Evolutionary conservation across 2,113 vertebrate genomes (phyloP).

Genomic region (Atherinomorus stipes): DNA sequence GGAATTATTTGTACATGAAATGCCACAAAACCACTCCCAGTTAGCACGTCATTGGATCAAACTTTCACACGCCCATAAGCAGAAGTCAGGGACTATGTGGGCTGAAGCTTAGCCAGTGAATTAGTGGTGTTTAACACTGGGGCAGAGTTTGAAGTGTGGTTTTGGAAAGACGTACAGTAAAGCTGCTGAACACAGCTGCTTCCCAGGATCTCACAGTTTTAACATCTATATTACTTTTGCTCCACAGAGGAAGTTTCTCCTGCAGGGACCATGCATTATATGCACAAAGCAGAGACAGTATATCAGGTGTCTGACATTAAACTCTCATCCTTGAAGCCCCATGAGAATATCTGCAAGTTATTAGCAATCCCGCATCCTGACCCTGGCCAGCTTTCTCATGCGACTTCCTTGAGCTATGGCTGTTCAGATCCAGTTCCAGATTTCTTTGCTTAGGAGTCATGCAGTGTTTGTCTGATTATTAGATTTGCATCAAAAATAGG

Average conservation of each 20-base stretch:
- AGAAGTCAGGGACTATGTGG: slow-evolving; percentile 33
- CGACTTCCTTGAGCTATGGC: slow-evolving; percentile 33
- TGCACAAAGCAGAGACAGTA: slow-evolving; percentile 22
- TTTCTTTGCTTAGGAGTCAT: slow-evolving; percentile 25
- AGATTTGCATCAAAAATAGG: slow-evolving; percentile 15
- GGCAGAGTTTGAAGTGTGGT: slow-evolving; percentile 49
- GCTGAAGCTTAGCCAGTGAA: slow-evolving; percentile 26
- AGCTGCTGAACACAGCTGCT: slow-evolving; percentile 20
- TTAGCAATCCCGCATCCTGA: slow-evolving; percentile 55
- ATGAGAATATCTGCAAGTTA: slow-evolving; percentile 61
- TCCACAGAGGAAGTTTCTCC: slow-evolving; percentile 31
- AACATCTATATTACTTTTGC: slow-evolving; percentile 33
- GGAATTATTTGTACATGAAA: slow-evolving; percentile 8
- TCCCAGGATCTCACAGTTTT: slow-evolving; percentile 53
- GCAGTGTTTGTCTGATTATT: slow-evolving; percentile 28
- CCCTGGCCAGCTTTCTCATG: slow-evolving; percentile 59
- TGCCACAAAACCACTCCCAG: slow-evolving; percentile 26
- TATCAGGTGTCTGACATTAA: slow-evolving; percentile 60
- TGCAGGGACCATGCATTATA: slow-evolving; percentile 27
- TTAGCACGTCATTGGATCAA: slow-evolving; percentile 28
- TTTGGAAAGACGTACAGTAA: slow-evolving; percentile 27
- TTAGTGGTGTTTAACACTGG: slow-evolving; percentile 26
- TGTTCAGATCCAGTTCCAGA: slow-evolving; percentile 35
- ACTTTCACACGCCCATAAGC: slow-evolving; percentile 50
- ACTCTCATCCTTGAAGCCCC: slow-evolving; percentile 41